Evolutionary conservation across 2,113 vertebrate species (phyloP).

Genomic region (Ascaphus truei): DNA sequence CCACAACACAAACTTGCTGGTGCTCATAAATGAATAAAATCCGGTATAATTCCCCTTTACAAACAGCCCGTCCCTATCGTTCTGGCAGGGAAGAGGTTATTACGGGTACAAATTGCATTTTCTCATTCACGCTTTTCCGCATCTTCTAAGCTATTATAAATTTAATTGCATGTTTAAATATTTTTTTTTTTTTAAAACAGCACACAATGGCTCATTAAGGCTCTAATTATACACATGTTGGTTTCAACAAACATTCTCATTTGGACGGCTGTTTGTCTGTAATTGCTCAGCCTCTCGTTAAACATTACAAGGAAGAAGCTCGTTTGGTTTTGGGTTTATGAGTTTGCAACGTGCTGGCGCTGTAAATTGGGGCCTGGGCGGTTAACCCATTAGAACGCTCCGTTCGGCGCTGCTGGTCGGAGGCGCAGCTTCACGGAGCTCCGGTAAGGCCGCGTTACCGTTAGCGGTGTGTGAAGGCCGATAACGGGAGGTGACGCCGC

Average conservation of each 20-base stretch:
- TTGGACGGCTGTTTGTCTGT: conserved; percentile 87
- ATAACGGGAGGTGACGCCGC: no score
- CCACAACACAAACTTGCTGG: no score
- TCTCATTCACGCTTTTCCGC: conserved; percentile 73
- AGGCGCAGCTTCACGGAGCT: no score
- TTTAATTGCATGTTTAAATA: conserved; percentile 99
- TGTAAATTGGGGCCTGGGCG: not conserved
- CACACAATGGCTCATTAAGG: conserved; percentile 99
- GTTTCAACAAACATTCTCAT: conserved; percentile 99
- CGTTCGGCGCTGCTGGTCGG: no score
- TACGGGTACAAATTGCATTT: conserved; percentile 65
- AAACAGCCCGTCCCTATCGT: no score
- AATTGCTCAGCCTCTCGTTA: conserved; percentile 82
- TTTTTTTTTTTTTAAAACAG: no score
- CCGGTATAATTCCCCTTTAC: no score
- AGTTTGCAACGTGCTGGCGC: not conserved
- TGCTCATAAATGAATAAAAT: no score
- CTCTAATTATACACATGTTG: conserved; percentile 99
- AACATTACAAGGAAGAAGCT: conserved; percentile 58
- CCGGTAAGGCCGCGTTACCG: no score
- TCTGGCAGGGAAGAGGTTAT: conserved; percentile 17
- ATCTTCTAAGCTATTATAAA: conserved; percentile 85
- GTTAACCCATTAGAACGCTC: no score
- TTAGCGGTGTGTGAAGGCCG: no score
- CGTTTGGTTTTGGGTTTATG: conserved; percentile 53